A percentile compares a stretch with the other conserved stretches of the same genome.
phyloP scores from a whole-genome alignment of 2,113 vertebrate genomes.

The Ptilorrhoa leucosticta region DNA sequence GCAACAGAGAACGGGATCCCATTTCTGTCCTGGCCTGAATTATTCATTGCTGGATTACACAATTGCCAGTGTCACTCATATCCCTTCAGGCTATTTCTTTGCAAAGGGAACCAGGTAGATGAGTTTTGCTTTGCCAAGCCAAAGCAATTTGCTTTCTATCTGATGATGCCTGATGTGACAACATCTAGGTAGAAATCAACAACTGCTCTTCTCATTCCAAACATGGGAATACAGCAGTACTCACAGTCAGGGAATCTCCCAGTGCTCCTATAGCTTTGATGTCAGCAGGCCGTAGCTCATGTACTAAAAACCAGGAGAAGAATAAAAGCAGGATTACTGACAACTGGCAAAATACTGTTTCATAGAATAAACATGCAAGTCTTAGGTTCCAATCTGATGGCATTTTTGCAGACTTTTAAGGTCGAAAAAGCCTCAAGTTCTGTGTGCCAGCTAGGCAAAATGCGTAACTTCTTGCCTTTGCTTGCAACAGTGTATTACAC shows the following conservation, averaged over 20 bases:
- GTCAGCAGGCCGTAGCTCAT: constrained; percentile 82
- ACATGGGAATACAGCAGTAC: background rate
- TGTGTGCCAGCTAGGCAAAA: background rate
- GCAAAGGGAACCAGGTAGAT: background rate
- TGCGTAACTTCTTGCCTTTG: background rate
- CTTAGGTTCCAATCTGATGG: background rate
- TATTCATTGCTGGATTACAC: background rate
- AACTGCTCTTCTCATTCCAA: background rate
- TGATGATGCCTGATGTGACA: background rate
- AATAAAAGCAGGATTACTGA: background rate
- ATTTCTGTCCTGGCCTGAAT: background rate
- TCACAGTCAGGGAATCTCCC: constrained; percentile 89
- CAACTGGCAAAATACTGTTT: background rate
- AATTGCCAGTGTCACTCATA: background rate
- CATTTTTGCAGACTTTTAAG: background rate
- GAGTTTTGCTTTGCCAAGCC: background rate
- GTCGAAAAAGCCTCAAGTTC: background rate
- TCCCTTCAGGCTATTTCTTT: background rate
- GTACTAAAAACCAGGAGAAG: constrained; percentile 67
- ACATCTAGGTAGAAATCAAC: background rate
- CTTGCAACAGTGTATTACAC: background rate
- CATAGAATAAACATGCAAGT: background rate
- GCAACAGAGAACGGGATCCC: background rate
- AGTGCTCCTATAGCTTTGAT: constrained; percentile 85
- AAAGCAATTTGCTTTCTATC: background rate